Conservation (phyloP, 2,113 vertebrate species). For the Typhlomys cinereus region DNA sequence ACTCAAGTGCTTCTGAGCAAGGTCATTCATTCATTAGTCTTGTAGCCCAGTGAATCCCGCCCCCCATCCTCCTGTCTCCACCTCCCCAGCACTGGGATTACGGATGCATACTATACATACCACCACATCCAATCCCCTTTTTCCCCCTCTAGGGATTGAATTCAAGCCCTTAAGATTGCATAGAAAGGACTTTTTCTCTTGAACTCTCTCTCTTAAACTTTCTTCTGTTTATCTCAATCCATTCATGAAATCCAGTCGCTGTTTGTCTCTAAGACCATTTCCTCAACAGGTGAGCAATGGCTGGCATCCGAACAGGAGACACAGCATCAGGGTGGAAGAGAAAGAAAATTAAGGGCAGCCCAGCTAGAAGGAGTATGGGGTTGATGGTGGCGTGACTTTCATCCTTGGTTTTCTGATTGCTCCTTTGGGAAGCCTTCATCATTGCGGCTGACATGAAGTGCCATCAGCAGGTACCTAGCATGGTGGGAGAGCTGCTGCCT, state of each 20-base stretch:
- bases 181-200: background rate
- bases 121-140: no score
- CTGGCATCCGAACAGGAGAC: background rate
- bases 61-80: no score
- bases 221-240: background rate
- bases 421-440: background rate
- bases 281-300: background rate
- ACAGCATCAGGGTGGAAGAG: background rate
- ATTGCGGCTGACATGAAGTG: background rate
- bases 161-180: background rate
- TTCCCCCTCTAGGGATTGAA: background rate
- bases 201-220: background rate
- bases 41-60: no score
- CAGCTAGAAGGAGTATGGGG: background rate
- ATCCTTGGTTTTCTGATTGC: background rate
- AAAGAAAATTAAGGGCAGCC: background rate
- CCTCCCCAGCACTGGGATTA: background rate
- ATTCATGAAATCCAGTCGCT: background rate
- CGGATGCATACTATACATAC: background rate
- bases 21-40: background rate
- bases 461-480: rapidly evolving
- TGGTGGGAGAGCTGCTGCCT: rapidly evolving
- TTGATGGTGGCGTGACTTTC: background rate
- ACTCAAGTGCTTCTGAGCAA: background rate
- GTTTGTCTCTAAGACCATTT: background rate